Conservation (phyloP, 2,113 vertebrate species). For the Ondatra zibethicus region DNA sequence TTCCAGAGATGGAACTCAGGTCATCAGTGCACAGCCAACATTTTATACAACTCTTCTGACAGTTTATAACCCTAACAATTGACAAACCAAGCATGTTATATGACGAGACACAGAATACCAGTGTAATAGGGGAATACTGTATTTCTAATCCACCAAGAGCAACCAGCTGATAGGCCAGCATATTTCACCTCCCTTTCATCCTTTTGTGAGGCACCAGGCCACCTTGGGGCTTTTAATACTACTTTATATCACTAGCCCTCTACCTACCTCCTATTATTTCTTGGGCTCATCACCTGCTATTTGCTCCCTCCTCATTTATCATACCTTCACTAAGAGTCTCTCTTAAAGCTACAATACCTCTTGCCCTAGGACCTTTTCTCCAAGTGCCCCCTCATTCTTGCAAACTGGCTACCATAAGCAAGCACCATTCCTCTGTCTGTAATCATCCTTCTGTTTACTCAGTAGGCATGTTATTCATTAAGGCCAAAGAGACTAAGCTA, state of each 20-base stretch:
- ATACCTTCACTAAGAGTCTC: background rate
- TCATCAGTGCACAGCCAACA: too few species aligned
- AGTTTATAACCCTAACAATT: too few species aligned
- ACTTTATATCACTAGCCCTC: background rate
- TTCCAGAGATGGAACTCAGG: too few species aligned
- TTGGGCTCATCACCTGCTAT: background rate
- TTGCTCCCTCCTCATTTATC: background rate
- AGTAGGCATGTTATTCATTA: background rate
- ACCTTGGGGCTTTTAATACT: background rate
- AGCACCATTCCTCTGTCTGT: slow-evolving; percentile 17
- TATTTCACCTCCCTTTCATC: too few species aligned
- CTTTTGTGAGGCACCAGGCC: too few species aligned
- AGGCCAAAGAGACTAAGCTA: background rate
- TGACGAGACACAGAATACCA: too few species aligned
- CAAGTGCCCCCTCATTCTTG: background rate
- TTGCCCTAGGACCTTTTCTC: background rate
- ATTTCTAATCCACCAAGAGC: too few species aligned
- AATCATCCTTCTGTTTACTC: background rate
- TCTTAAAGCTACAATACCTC: background rate
- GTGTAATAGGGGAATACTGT: too few species aligned
- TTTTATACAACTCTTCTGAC: too few species aligned
- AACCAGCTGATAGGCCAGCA: too few species aligned
- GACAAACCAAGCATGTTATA: too few species aligned
- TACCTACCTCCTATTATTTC: background rate
- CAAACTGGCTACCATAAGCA: background rate